phyloP scores from a whole-genome alignment of 2,113 vertebrate species.

The Chlorodrepanis virens region DNA sequence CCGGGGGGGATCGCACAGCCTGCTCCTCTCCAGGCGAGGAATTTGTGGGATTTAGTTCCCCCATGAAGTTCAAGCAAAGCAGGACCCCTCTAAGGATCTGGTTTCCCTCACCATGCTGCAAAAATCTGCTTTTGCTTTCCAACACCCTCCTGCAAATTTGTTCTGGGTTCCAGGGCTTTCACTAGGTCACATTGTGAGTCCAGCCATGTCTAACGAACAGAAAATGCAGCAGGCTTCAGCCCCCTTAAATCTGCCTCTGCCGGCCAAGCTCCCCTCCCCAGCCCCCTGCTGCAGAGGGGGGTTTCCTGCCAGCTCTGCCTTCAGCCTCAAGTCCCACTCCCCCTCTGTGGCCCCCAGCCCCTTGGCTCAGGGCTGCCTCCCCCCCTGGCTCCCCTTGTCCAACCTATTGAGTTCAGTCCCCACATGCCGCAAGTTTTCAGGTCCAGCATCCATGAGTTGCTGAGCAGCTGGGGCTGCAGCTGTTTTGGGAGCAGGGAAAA shows the following conservation, averaged over 20 bases:
- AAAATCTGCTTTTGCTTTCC: slow-evolving; percentile 32
- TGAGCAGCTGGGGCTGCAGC: slow-evolving; percentile 6
- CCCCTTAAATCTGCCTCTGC: background rate
- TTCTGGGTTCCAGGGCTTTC: background rate
- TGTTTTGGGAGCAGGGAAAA: background rate
- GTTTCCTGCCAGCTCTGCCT: slow-evolving; percentile 7
- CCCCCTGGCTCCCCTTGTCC: background rate
- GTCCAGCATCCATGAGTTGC: rapidly evolving
- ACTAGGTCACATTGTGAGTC: background rate
- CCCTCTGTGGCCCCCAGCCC: slow-evolving; percentile 26
- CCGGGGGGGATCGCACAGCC: rapidly evolving
- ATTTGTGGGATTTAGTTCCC: slow-evolving; percentile 1
- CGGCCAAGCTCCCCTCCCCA: background rate
- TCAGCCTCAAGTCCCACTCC: background rate
- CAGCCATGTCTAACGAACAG: background rate
- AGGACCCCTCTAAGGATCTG: background rate
- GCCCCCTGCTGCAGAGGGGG: background rate
- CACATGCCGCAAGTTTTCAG: background rate
- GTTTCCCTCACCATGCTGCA: slow-evolving; percentile 4
- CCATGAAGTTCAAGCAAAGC: background rate
- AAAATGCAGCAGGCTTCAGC: background rate
- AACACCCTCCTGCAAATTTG: background rate
- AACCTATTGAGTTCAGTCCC: background rate
- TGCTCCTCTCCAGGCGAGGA: background rate
- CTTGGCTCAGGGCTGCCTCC: background rate